These are phyloP conservation scores for Siphonodentalium dalli DNA, from an alignment of 2,888 invertebrate species.

Conservation along the genomic window DNA sequence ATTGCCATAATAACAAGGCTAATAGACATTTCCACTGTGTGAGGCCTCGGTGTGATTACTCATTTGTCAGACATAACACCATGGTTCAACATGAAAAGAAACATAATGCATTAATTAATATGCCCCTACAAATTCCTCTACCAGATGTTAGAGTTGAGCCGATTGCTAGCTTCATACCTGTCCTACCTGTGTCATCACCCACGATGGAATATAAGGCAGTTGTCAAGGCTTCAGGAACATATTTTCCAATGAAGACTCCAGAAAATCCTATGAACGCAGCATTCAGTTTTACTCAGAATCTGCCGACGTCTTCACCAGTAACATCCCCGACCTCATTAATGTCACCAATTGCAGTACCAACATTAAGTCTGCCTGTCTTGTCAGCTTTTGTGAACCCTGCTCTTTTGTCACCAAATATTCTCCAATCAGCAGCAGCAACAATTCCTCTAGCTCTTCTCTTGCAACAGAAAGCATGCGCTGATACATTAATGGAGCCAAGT, in stretches of 20 bases:
- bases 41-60: constrained; percentile 75
- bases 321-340: not conserved
- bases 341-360: too few relatives aligned
- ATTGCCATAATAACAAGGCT: constrained; percentile 75
- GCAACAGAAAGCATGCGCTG: constrained; percentile 38
- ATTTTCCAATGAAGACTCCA: constrained; percentile 75
- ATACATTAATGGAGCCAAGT: constrained; percentile 35
- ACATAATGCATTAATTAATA: constrained; percentile 68
- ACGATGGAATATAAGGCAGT: constrained; percentile 65
- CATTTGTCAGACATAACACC: constrained; percentile 77
- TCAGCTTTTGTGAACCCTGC: constrained; percentile 4
- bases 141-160: not conserved
- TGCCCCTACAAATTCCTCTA: too few relatives aligned
- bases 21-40: constrained; percentile 81
- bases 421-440: constrained; percentile 1
- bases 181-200: not conserved
- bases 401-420: constrained; percentile 11
- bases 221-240: constrained; percentile 92
- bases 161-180: too few relatives aligned
- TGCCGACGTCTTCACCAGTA: too few relatives aligned
- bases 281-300: too few relatives aligned
- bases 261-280: constrained; percentile 9
- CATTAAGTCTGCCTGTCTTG: constrained; percentile 5
- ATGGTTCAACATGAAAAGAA: constrained; percentile 78
- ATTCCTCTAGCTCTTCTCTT: constrained; percentile 42